phyloP scores from a whole-genome alignment of 2,113 vertebrate genomes.

The Vidua chalybeata region DNA sequence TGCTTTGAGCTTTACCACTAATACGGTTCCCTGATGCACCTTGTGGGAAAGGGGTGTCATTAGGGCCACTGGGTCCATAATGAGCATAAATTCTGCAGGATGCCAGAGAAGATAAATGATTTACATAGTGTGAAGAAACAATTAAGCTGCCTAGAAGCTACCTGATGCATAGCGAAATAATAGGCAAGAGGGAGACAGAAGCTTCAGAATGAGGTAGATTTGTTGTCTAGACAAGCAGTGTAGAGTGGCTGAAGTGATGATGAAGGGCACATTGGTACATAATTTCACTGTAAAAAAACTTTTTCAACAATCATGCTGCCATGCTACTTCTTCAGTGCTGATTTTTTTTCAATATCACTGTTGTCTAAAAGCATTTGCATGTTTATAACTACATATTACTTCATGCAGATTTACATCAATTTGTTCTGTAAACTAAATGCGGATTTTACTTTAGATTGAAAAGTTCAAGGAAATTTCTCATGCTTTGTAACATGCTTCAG shows the following conservation, averaged over 20 bases:
- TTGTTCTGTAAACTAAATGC: background rate
- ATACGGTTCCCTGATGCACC: background rate
- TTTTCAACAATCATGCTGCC: background rate
- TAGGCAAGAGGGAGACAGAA: slow-evolving; percentile 8
- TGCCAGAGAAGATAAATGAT: slow-evolving; percentile 33
- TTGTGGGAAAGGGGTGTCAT: slow-evolving; percentile 21
- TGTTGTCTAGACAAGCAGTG: background rate
- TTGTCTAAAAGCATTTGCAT: background rate
- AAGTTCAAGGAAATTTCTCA: background rate
- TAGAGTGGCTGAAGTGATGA: background rate
- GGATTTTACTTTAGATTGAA: background rate
- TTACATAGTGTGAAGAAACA: slow-evolving; percentile 58
- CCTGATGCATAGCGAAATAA: slow-evolving; percentile 16
- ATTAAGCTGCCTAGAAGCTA: slow-evolving; percentile 21
- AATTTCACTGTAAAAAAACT: background rate
- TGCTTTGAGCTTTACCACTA: background rate
- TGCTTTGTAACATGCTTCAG: background rate
- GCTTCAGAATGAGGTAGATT: background rate
- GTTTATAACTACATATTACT: background rate
- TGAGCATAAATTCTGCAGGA: slow-evolving; percentile 44
- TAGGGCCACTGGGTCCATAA: slow-evolving; percentile 7
- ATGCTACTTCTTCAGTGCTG: background rate
- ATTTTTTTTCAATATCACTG: background rate
- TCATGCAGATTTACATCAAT: background rate
- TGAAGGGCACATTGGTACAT: background rate